Evolutionary conservation across 2,113 vertebrate species (phyloP).

Genomic region (Anser brachyrhynchus): DNA sequence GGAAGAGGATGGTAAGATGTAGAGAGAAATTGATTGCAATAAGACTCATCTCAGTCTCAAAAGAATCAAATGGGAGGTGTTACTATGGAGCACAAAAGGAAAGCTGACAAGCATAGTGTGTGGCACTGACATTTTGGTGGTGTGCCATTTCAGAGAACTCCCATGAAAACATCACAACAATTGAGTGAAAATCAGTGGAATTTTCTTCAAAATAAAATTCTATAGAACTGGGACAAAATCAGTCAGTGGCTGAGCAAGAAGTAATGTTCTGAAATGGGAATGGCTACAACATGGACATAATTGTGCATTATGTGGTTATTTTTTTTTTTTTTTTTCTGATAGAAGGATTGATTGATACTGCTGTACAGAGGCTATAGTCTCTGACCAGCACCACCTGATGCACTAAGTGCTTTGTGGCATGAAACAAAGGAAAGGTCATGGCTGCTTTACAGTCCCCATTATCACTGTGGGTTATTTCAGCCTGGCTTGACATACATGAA

Average conservation of each 20-base stretch:
- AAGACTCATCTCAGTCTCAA: neutral
- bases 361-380: neutral
- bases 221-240: neutral
- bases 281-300: neutral
- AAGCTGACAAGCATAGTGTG: neutral
- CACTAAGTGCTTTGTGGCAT: neutral
- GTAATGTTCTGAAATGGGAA: neutral
- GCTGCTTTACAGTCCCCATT: neutral
- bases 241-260: neutral
- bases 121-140: conserved; percentile 3
- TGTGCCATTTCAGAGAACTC: neutral
- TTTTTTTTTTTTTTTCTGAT: neutral
- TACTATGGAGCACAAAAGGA: neutral
- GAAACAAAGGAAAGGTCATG: neutral
- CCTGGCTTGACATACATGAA: neutral
- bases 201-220: conserved; percentile 15
- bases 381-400: neutral
- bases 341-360: neutral
- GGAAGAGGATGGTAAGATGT: neutral
- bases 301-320: neutral
- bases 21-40: neutral
- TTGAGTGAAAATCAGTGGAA: neutral
- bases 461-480: neutral
- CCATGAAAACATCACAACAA: neutral
- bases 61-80: neutral